Conservation (phyloP, 1,140 invertebrate species). For the Dendroctonus ponderosae region DNA sequence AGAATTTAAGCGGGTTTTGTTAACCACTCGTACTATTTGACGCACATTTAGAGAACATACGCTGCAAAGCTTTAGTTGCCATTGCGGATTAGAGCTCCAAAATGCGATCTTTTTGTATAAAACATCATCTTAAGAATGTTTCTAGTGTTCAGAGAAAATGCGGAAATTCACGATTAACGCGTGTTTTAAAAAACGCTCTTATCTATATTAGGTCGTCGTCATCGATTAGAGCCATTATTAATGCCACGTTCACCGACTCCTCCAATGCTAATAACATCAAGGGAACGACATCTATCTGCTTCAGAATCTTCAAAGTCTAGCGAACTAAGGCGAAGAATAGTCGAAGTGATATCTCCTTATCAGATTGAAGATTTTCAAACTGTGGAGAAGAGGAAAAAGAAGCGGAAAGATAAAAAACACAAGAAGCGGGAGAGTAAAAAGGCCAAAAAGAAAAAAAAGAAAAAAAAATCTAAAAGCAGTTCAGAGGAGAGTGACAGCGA, state of each 20-base stretch:
- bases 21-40: too few relatives aligned
- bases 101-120: too few relatives aligned
- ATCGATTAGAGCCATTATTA: conserved; percentile 55
- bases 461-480: conserved; percentile 61
- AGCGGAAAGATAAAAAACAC: conserved; percentile 62
- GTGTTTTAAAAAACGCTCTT: not conserved
- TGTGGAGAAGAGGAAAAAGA: conserved; percentile 54
- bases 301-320: conserved; percentile 48
- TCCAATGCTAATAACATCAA: conserved; percentile 38
- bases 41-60: too few relatives aligned
- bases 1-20: too few relatives aligned
- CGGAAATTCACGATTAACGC: not conserved
- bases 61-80: too few relatives aligned
- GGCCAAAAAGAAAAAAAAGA: conserved; percentile 60
- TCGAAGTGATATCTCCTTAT: conserved; percentile 42
- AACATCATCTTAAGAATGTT: too few relatives aligned
- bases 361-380: conserved; percentile 48
- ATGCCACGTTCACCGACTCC: conserved; percentile 52
- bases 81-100: too few relatives aligned
- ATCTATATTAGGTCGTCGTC: conserved; percentile 45
- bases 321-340: conserved; percentile 45
- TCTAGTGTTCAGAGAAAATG: too few relatives aligned
- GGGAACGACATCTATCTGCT: conserved; percentile 46
- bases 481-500: conserved; percentile 50
- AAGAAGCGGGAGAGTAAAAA: conserved; percentile 73